Evolutionary conservation across 1,140 invertebrate genomes (phyloP), one percentile per base, ranked within the genome.

Genomic region (Drosophila kepulauana): DNA sequence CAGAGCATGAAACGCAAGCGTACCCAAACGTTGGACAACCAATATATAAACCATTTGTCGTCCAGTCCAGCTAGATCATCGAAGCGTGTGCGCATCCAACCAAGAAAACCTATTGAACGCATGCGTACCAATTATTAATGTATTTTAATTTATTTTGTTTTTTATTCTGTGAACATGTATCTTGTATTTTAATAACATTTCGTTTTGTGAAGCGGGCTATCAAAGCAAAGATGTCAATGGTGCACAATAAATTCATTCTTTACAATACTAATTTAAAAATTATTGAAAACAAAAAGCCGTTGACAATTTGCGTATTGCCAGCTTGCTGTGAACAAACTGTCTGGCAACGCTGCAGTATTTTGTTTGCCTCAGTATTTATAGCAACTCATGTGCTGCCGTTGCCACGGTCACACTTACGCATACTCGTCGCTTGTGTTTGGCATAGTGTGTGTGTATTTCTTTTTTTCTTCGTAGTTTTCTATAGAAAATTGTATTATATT

Each of bases 51-150:
- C 45, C 63, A 52, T 11, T 3, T 72, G 66, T 84, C 85, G 25
- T 38, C 35, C 7, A 38, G 35, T 38, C 81, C 85, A 3, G 54
- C 71, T 5, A 81, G 70, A 11, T 88, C 84, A 1, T 86, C 91
- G 1, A 92, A 92, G 48, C 81, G 91, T 30, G 78, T 92, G n/a
- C 91, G 91, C 35, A 92, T 92, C 15, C 87, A 91, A 13, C 38
- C 72, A 35, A 81, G 91, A 7, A 84, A 91, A 20, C 91, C 91
- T 5, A 78, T 92, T 20, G 91, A 91, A 30, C 90, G 91, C 5
- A 86, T 91, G 91, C 90, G 86, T 5, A 65, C 70, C 16, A 75
- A 54, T 33, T 75, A 78, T 33, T n/a, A 63, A 20, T 16, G 33
- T 41, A 20, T 35, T 49, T 41, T 43, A 25, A 25, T 25, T 25